Conservation (phyloP, 2,797 vertebrate species). For the Liasis olivaceus region DNA sequence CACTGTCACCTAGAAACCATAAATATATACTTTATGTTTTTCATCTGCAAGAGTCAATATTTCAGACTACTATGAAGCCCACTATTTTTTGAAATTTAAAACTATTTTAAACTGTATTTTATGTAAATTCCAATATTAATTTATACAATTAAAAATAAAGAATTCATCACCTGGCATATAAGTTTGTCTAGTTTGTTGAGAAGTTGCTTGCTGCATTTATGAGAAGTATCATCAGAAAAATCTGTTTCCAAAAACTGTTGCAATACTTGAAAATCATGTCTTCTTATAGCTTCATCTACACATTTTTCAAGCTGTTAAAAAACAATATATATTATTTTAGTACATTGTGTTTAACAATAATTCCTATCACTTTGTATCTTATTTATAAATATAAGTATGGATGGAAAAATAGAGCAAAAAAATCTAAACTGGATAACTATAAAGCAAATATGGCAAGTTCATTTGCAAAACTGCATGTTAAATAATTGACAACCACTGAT, state of each 20-base stretch:
- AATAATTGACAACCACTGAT: not conserved
- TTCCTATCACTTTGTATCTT: not conserved
- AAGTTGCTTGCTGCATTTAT: constrained; percentile 88
- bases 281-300: constrained; percentile 81
- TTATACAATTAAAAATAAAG: not conserved
- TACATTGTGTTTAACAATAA: not conserved
- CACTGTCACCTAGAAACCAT: not conserved
- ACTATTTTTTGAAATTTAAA: not conserved
- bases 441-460: not conserved
- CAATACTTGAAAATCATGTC: constrained; percentile 76
- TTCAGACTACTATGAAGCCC: not conserved
- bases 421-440: not conserved
- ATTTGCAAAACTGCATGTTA: not conserved
- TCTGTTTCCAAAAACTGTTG: constrained; percentile 78
- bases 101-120: not conserved
- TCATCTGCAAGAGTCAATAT: not conserved
- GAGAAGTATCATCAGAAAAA: constrained; percentile 58
- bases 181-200: constrained; percentile 87
- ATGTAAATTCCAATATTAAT: not conserved
- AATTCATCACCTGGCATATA: constrained; percentile 79
- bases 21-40: not conserved
- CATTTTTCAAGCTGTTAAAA: constrained; percentile 82
- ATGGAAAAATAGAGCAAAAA: not conserved
- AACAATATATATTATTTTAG: constrained; percentile 11
- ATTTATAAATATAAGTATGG: not conserved